Percentiles rank a stretch among this genome's conserved stretches.
Conservation (phyloP, 2,888 invertebrate genomes). For the Idaea biselata region DNA sequence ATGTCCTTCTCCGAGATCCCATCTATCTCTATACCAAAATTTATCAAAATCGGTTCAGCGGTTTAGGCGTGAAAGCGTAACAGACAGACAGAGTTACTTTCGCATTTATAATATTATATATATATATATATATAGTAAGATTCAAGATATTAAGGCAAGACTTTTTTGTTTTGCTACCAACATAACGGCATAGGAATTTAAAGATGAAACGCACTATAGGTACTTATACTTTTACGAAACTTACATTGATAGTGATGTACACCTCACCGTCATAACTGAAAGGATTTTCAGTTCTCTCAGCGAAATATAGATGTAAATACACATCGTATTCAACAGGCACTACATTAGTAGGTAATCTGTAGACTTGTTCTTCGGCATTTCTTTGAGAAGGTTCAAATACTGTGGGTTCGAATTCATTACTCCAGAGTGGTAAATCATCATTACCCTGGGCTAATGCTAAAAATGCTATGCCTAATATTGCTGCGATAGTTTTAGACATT, state of each 20-base stretch:
- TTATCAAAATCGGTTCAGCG: no score
- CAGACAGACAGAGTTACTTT: no score
- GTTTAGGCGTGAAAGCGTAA: no score
- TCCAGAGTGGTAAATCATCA: slow-evolving; percentile 47
- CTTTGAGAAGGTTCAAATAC: slow-evolving; percentile 31
- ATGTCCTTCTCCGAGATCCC: no score
- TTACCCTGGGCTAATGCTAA: slow-evolving; percentile 43
- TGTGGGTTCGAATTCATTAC: slow-evolving; percentile 50
- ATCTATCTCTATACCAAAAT: no score
- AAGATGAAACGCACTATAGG: background rate
- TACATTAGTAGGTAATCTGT: slow-evolving; percentile 61
- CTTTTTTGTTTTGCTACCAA: no score
- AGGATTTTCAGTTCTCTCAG: slow-evolving; percentile 53
- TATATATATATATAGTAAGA: no score
- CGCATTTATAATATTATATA: no score
- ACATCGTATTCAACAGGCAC: slow-evolving; percentile 67
- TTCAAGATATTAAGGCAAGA: no score
- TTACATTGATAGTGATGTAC: slow-evolving; percentile 58
- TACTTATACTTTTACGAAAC: slow-evolving; percentile 9
- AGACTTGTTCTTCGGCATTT: slow-evolving; percentile 39
- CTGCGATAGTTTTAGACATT: slow-evolving; percentile 45
- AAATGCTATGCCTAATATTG: slow-evolving; percentile 39
- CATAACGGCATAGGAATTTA: no score
- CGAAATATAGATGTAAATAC: slow-evolving; percentile 62
- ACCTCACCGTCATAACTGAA: slow-evolving; percentile 65